Evolutionary conservation across 2,797 vertebrate species (phyloP).

Genomic region (Spheniscus humboldti): DNA sequence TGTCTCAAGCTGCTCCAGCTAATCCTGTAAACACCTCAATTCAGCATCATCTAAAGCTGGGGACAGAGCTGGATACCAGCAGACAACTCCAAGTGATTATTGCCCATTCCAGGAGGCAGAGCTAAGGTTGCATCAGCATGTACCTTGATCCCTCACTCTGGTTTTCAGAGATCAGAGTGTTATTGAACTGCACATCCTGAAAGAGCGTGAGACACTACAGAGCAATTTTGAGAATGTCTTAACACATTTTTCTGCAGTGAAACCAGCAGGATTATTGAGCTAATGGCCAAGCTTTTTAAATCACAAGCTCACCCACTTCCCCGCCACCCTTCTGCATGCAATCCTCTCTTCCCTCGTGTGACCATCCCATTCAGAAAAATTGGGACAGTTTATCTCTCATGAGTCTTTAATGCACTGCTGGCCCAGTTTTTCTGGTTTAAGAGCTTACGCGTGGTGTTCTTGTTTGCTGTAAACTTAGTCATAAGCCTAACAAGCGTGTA

Average conservation of each 20-base stretch:
- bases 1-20: neutral
- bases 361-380: neutral
- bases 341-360: neutral
- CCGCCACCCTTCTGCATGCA: neutral
- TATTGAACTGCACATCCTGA: neutral
- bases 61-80: neutral
- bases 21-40: neutral
- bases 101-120: neutral
- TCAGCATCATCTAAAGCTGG: neutral
- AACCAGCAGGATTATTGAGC: neutral
- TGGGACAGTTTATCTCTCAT: neutral
- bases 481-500: neutral
- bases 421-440: neutral
- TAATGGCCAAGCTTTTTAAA: neutral
- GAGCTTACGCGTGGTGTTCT: neutral
- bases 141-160: neutral
- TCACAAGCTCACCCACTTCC: neutral
- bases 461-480: neutral
- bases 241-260: neutral
- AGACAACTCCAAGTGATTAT: neutral
- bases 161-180: neutral
- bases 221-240: neutral
- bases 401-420: neutral
- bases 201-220: neutral
- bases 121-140: neutral